phyloP scores from a whole-genome alignment of 2,888 invertebrate genomes.

The Phragmatobia fuliginosa region DNA sequence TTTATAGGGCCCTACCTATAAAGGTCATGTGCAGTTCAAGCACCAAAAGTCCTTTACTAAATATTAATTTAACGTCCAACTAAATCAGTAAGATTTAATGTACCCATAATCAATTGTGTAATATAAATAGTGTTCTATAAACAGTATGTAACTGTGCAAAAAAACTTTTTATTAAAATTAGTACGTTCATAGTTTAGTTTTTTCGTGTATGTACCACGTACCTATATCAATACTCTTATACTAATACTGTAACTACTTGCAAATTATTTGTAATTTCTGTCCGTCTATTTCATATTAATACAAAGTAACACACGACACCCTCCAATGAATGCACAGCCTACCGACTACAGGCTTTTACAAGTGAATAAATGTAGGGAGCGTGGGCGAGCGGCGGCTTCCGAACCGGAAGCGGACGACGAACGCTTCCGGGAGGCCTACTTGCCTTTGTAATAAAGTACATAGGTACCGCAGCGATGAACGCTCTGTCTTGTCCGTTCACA shows the following conservation, averaged over 20 bases:
- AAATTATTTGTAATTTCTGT: background rate
- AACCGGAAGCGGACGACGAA: conserved; percentile 56
- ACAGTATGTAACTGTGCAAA: too few relatives aligned
- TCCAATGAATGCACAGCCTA: background rate
- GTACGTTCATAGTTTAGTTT: background rate
- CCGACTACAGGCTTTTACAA: conserved; percentile 1
- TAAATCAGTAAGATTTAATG: background rate
- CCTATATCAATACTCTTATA: background rate
- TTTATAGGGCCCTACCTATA: too few relatives aligned
- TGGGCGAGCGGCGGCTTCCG: conserved; percentile 43
- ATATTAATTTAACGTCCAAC: too few relatives aligned
- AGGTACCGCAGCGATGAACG: conserved; percentile 1
- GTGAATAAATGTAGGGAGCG: background rate
- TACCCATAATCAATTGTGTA: background rate
- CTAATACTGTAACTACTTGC: background rate
- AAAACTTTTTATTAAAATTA: too few relatives aligned
- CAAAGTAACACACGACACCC: background rate
- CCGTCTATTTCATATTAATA: background rate
- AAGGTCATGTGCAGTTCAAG: too few relatives aligned
- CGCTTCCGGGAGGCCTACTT: conserved; percentile 58
- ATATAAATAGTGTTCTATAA: background rate
- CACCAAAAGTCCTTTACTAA: too few relatives aligned
- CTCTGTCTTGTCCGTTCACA: background rate
- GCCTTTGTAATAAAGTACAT: conserved; percentile 48
- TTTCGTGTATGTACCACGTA: background rate